These are phyloP conservation scores for Tipula confusa DNA, from an alignment of 2,888 invertebrate genomes.

Conservation along the genomic window DNA sequence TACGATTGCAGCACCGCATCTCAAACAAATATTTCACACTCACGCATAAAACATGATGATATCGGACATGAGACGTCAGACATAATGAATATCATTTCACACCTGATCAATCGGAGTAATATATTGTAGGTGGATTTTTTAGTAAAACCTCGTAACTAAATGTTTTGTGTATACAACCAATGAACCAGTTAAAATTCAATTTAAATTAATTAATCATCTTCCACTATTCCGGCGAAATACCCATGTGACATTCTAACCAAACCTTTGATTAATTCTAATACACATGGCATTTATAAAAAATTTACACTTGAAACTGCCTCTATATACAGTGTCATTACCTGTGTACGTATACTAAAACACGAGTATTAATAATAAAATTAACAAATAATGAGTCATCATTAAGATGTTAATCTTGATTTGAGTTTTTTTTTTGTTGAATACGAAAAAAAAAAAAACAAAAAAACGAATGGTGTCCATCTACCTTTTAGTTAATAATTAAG, in stretches of 20 bases:
- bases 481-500: background rate
- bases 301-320: background rate
- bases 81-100: background rate
- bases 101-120: background rate
- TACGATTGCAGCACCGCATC: background rate
- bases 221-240: background rate
- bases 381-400: background rate
- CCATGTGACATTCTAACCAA: background rate
- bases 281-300: background rate
- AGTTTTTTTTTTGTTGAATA: background rate
- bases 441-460: background rate
- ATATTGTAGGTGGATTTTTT: background rate
- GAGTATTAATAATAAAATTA: background rate
- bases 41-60: background rate
- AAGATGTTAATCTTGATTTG: background rate
- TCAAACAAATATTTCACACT: background rate
- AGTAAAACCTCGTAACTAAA: background rate
- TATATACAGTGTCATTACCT: background rate
- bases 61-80: background rate
- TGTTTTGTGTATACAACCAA: background rate
- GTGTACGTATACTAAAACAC: background rate
- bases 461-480: background rate
- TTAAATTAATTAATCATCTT: background rate
- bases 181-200: background rate
- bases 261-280: background rate